phyloP scores from a whole-genome alignment of 2,113 vertebrate species.

The Corydoras sp. region DNA sequence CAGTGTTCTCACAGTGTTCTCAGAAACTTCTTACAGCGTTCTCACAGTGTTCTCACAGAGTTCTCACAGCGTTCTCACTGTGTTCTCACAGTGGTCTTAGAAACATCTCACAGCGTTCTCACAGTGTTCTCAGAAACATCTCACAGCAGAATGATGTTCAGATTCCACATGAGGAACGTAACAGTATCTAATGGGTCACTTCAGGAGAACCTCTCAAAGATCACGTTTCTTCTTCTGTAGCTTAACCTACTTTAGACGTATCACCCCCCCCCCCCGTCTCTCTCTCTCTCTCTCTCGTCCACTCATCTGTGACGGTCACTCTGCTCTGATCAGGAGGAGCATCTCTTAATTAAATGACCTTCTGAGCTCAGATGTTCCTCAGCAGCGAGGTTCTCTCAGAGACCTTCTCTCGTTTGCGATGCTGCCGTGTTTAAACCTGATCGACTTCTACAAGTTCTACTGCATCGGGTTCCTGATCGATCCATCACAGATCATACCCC shows the following conservation, averaged over 20 bases:
- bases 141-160: conserved; percentile 5
- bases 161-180: conserved; percentile 24
- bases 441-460: too few species aligned
- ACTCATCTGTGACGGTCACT: conserved; percentile 58
- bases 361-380: conserved; percentile 42
- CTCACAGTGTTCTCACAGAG: too few species aligned
- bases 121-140: neutral
- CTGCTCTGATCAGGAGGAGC: conserved; percentile 56
- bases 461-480: too few species aligned
- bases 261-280: conserved; percentile 27
- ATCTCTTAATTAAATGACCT: conserved; percentile 72
- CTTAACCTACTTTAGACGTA: conserved; percentile 38
- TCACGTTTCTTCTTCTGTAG: conserved; percentile 38
- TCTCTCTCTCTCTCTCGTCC: conserved; percentile 17
- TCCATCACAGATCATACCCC: too few species aligned
- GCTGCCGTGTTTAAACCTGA: too few species aligned
- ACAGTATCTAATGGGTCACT: conserved; percentile 33
- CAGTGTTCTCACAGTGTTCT: too few species aligned
- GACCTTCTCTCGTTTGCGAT: too few species aligned
- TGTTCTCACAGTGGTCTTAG: too few species aligned
- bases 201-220: conserved; percentile 37
- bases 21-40: too few species aligned
- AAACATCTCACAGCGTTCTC: too few species aligned
- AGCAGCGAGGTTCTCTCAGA: too few species aligned
- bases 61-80: too few species aligned